Evolutionary conservation across 2,888 invertebrate species (phyloP), one percentile per base, ranked within the genome.

Genomic region (Heterodera filipjevi): DNA sequence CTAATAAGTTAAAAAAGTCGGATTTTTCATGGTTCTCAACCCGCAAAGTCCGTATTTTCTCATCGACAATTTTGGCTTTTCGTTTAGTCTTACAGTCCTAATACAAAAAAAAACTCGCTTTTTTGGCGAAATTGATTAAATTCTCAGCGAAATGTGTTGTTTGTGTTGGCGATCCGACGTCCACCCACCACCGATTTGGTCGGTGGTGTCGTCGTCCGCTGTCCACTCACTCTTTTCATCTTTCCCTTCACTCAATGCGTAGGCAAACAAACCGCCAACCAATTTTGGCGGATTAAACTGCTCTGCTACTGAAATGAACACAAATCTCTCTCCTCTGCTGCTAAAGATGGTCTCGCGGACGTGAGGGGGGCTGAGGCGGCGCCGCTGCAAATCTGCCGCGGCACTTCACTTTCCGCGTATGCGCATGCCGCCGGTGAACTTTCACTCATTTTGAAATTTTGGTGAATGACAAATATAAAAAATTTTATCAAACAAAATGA

Each of bases 241-340:
- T 10, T 39, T 39, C 12, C n/a, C n/a, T 39, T 39, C 39, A 39
- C 39, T 59, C 27, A 27, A 8, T 59, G 27, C 59, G n/a, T 59
- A 59, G 59, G 22, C 59, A 59, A 59, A 59, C 27, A 59, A 59
- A 27, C n/a, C 59, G 59, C 59, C 59, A 27, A 59, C 59, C 59
- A 59, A 59, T 59, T 59, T 59, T 5, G 59, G 59, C n/a, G 59
- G 59, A 59, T 59, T 59, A 59, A 59, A 59, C n/a, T 59, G 59
- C n/a, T 39, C 39, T 12, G 39, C 39, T 39, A 39, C 39, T 27
- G 59, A 59, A 59, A 59, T 59, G 59, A 59, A 59, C 59, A 59
- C 59, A 59, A 59, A 59, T 27, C 59, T 12, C 59, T 27, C n/a
- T n/a, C 6, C 59, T 27, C n/a, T n/a, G n/a, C 59, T 2, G 59